These are phyloP conservation scores for Piscicola geometra DNA, from an alignment of 2,888 invertebrate genomes.

Conservation along the genomic window DNA sequence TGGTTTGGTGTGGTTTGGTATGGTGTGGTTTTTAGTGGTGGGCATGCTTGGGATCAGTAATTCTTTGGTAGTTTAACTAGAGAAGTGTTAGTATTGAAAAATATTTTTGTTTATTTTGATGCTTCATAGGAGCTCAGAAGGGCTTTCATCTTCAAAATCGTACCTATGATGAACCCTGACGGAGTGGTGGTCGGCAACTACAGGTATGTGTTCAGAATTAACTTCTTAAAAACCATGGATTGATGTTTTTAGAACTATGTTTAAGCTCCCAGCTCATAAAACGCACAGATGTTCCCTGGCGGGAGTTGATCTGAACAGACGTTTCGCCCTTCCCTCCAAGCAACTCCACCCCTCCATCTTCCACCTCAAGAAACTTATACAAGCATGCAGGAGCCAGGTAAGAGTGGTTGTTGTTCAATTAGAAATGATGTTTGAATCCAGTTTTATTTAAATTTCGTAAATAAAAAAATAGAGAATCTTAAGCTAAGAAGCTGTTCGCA, in stretches of 20 bases:
- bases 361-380: constrained; percentile 52
- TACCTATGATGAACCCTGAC: constrained; percentile 56
- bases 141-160: constrained; percentile 53
- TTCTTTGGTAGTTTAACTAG: no score
- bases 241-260: no score
- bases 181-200: constrained; percentile 57
- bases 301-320: constrained; percentile 54
- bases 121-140: constrained; percentile 40
- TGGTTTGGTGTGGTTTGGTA: no score
- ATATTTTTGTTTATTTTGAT: no score
- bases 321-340: constrained; percentile 53
- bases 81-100: no score
- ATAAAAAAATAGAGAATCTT: background rate
- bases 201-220: no score
- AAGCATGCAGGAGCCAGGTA: constrained; percentile 42
- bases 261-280: constrained; percentile 53
- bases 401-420: no score
- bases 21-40: no score
- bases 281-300: constrained; percentile 47
- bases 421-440: background rate
- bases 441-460: background rate
- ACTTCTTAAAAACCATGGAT: no score
- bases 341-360: constrained; percentile 54
- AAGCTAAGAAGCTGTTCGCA: constrained; percentile 35
- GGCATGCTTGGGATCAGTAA: no score